These are phyloP conservation scores for Crenichthys baileyi DNA, from an alignment of 2,797 vertebrate genomes.

Conservation along the genomic window DNA sequence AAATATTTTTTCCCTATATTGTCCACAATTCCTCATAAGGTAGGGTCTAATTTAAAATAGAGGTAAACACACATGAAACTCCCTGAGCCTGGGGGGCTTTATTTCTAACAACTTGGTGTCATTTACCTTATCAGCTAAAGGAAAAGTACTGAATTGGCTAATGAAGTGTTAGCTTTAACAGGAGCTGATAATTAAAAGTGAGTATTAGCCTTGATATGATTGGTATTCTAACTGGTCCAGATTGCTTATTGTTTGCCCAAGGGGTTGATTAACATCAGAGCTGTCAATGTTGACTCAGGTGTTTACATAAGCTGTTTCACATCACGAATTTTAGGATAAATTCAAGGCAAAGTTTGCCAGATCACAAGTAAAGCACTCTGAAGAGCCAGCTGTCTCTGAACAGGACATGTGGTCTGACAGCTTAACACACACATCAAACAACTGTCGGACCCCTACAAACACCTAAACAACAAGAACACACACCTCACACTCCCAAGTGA, in stretches of 20 bases:
- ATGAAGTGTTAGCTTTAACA: conserved; percentile 50
- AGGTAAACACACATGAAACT: conserved; percentile 42
- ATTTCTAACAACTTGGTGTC: conserved; percentile 73
- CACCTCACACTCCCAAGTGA: conserved; percentile 31
- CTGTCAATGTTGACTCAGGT: conserved; percentile 16
- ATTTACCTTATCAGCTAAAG: conserved; percentile 59
- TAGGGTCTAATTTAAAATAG: neutral
- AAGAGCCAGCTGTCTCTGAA: conserved; percentile 63
- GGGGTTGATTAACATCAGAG: conserved; percentile 18
- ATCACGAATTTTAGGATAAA: conserved; percentile 34
- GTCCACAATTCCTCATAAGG: neutral
- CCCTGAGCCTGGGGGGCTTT: conserved; percentile 44
- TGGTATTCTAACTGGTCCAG: conserved; percentile 8
- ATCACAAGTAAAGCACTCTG: conserved; percentile 28
- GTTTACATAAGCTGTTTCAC: conserved; percentile 27
- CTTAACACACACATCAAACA: conserved; percentile 74
- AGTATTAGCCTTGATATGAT: conserved; percentile 27
- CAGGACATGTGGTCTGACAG: conserved; percentile 67
- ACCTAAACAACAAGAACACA: conserved; percentile 50
- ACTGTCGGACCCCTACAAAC: conserved; percentile 59
- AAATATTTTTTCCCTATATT: neutral
- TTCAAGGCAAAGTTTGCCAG: conserved; percentile 15
- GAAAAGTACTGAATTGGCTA: conserved; percentile 21
- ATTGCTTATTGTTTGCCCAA: conserved; percentile 23
- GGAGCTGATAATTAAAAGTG: conserved; percentile 32